Base-by-base conservation (phyloP, 2,797 vertebrate genomes). In the Artibeus lituratus region DNA sequence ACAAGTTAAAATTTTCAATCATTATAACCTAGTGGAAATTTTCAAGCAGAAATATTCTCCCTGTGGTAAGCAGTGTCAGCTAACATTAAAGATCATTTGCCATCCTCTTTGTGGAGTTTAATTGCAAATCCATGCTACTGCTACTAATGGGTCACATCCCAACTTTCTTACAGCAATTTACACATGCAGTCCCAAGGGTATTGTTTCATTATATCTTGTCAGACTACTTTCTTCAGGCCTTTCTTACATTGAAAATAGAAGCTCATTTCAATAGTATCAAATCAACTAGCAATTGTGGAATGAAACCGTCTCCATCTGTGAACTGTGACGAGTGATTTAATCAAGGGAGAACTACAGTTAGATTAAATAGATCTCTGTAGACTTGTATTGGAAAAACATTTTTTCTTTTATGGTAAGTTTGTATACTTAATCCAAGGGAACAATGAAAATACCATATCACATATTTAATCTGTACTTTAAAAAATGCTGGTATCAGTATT, bases 361-460 rank as follows among this genome's bases (percentile, higher is more conserved):
- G 57, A 70, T 96, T 94, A 97, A 93, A 87, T 85, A 82, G 78
- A 87, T 97, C 89, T 96, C 47, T 95, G 44, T 94, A 94, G 49
- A 82, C 90, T 96, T 97, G 94, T 96, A 18, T 53, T 94, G 89
- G 82, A 97, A 72, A 82, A 80, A 53, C n/a, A 65, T 65, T 49
- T 37, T 95, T 94, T n/a, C 22, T 89, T 76, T 97, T 78, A 96
- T 57, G 37, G 78, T 97, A 96, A 97, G 78, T 97, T 96, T 81
- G 86, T 87, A n/a, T 77, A 55, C 97, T 97, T 98, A 94, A 95
- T 97, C 78, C 62, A 76, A 86, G 5, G 9, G 22, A 93, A 70
- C 1, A 81, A 24, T 87, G 82, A 44, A 5, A 91, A 86, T 87
- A 15, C 55, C 49, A n/a, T 29, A 3, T 0, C 62, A 1, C 1